Conservation (phyloP, 2,888 invertebrate genomes). For the Hydraecia micacea region DNA sequence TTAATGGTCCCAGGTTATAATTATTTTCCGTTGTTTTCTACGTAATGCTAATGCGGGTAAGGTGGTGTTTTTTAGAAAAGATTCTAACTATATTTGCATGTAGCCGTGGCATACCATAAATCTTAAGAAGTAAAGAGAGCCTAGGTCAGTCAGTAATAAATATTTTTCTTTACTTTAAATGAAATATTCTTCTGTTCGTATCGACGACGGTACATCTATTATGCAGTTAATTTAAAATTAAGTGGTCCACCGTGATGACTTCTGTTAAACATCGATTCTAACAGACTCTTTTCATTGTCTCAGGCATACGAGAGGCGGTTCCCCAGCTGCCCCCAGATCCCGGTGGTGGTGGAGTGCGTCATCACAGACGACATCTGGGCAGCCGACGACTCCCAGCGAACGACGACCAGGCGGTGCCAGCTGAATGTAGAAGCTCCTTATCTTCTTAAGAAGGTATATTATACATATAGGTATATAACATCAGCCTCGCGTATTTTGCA, state of each 20-base stretch:
- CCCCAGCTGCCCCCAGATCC: conserved; percentile 98
- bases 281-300: conserved; percentile 60
- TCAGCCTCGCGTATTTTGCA: neutral
- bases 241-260: neutral
- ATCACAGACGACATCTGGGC: conserved; percentile 94
- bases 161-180: no score
- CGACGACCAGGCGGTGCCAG: conserved; percentile 96
- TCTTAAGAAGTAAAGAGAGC: neutral
- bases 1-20: conserved; percentile 34
- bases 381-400: conserved; percentile 94
- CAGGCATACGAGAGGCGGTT: conserved; percentile 98
- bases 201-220: neutral
- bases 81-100: neutral
- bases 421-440: conserved; percentile 98
- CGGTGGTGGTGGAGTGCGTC: conserved; percentile 97
- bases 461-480: neutral
- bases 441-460: conserved; percentile 95
- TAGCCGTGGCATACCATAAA: neutral
- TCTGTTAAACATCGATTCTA: neutral
- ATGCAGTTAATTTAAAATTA: neutral
- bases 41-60: conserved; percentile 9
- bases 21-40: conserved; percentile 26
- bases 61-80: neutral
- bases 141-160: neutral
- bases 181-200: neutral